These are phyloP conservation scores for Glaucomys volans DNA, from an alignment of 2,113 vertebrate species.

Conservation along the genomic window DNA sequence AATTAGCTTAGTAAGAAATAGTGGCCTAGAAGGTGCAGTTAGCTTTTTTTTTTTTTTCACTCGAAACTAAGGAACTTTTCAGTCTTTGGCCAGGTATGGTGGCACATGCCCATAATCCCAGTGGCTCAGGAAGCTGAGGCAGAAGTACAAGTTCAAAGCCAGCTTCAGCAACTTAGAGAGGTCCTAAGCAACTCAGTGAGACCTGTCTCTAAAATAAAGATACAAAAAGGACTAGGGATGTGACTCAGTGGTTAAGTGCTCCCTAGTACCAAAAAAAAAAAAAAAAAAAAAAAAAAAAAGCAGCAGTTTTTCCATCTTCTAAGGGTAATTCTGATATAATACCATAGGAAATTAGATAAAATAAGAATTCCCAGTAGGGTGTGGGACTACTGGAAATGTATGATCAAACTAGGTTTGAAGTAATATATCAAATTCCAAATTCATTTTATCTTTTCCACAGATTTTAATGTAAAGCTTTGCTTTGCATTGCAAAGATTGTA, in stretches of 20 bases:
- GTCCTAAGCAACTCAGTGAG: too few species aligned
- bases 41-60: constrained; percentile 23
- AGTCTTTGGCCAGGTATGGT: neutral
- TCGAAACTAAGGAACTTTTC: constrained; percentile 43
- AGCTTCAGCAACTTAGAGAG: too few species aligned
- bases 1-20: constrained; percentile 26
- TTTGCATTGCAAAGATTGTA: neutral
- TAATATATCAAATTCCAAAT: neutral
- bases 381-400: neutral
- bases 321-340: constrained; percentile 33
- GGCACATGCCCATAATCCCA: too few species aligned
- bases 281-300: neutral
- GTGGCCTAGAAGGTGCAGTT: constrained; percentile 23
- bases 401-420: neutral
- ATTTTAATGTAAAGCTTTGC: constrained; percentile 50
- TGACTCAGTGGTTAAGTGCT: neutral
- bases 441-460: constrained; percentile 25
- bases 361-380: neutral
- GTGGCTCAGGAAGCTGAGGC: too few species aligned
- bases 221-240: neutral
- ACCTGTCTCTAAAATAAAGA: too few species aligned
- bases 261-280: neutral
- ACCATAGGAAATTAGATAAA: constrained; percentile 2
- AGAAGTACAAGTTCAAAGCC: too few species aligned
- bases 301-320: constrained; percentile 26